A percentile compares a stretch with the other conserved stretches of the same genome.
Evolutionary conservation across 2,797 vertebrate genomes (phyloP).

Genomic region (Ciconia nigra): DNA sequence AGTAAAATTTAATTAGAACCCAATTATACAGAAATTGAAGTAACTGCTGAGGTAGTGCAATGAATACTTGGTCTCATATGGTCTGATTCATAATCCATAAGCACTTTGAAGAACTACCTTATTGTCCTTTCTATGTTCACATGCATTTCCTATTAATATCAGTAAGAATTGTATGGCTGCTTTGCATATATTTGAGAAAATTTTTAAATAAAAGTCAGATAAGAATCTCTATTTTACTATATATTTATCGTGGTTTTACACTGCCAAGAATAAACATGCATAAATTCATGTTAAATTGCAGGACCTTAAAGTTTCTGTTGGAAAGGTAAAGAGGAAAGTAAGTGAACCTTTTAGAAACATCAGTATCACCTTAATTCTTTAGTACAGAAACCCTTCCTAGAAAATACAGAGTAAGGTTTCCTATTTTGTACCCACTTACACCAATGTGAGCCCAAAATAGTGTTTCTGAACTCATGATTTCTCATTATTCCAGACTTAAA

Average conservation of each 20-base stretch:
- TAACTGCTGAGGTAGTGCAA: slow-evolving; percentile 33
- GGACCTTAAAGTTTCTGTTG: background rate
- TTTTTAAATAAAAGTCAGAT: background rate
- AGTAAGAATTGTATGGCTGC: background rate
- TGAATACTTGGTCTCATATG: background rate
- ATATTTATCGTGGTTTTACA: background rate
- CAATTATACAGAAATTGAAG: slow-evolving; percentile 5
- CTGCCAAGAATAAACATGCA: background rate
- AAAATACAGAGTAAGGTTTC: background rate
- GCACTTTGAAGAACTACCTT: background rate
- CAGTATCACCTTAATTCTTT: background rate
- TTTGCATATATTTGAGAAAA: background rate
- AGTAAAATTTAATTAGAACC: slow-evolving; percentile 30
- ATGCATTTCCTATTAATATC: background rate
- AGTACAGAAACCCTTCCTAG: background rate
- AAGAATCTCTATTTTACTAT: background rate
- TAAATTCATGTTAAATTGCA: background rate
- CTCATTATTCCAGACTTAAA: background rate
- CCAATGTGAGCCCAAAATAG: background rate
- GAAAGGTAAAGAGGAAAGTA: background rate
- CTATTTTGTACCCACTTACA: background rate
- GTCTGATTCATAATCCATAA: background rate
- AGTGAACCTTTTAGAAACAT: background rate
- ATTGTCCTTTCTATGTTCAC: background rate
- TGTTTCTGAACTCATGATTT: background rate